Evolutionary conservation across 1,140 invertebrate genomes (phyloP).

Genomic region (Temnothorax longispinosus): DNA sequence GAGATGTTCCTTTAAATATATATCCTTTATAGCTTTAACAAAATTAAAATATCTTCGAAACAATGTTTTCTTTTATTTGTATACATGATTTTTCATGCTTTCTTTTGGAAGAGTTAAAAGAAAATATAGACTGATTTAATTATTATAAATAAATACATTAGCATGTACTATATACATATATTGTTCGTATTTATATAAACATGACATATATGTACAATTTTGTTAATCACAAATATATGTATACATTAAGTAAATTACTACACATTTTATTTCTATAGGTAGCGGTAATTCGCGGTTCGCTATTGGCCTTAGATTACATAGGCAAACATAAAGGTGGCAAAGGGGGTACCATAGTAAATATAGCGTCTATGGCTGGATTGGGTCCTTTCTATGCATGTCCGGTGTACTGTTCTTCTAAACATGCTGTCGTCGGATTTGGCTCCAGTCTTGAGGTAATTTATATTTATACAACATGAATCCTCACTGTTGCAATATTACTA

Average conservation of each 20-base stretch:
- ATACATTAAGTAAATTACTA: not conserved
- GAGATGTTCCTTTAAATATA: not conserved
- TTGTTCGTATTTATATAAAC: not conserved
- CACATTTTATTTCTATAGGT: slow-evolving; percentile 42
- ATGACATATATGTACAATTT: not conserved
- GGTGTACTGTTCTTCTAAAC: slow-evolving; percentile 88
- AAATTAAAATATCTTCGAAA: not conserved
- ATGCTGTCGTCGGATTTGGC: slow-evolving; percentile 85
- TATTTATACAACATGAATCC: not conserved
- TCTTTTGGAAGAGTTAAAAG: not conserved
- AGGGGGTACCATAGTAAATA: slow-evolving; percentile 80
- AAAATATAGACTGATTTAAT: not conserved
- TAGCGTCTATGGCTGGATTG: slow-evolving; percentile 77
- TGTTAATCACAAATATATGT: not conserved
- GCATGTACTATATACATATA: not conserved
- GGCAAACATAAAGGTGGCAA: slow-evolving; percentile 76
- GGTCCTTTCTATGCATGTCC: slow-evolving; percentile 75
- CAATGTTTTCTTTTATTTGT: not conserved
- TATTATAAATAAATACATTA: not conserved
- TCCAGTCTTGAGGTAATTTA: slow-evolving; percentile 68
- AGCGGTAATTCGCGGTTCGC: slow-evolving; percentile 74
- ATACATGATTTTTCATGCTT: not conserved
- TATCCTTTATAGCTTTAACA: not conserved
- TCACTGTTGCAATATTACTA: not conserved
- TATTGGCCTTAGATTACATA: slow-evolving; percentile 75